A percentile compares a stretch with the other conserved stretches of the same genome.
Evolutionary conservation across 2,797 vertebrate species (phyloP).

Genomic region (Phaenicophaeus curvirostris): DNA sequence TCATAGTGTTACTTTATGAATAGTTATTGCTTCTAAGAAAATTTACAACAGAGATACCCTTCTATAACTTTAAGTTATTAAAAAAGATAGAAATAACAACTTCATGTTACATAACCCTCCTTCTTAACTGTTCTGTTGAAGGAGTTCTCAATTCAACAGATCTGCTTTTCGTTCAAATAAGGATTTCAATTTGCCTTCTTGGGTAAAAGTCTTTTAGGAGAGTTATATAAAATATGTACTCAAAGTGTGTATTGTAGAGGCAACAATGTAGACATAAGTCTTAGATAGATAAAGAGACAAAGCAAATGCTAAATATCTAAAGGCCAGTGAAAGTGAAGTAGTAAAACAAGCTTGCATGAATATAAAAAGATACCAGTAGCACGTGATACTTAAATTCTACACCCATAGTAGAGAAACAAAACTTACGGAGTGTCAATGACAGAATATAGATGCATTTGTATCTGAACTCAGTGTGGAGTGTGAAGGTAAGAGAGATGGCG

Average conservation of each 20-base stretch:
- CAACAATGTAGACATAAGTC: neutral
- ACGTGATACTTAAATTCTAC: neutral
- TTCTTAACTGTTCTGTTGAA: neutral
- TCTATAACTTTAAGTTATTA: neutral
- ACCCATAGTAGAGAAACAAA: neutral
- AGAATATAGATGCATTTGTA: neutral
- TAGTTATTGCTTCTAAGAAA: neutral
- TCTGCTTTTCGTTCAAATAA: neutral
- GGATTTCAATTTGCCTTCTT: neutral
- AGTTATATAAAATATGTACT: neutral
- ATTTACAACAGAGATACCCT: neutral
- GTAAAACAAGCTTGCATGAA: neutral
- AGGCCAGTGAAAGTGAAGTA: neutral
- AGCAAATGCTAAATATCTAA: neutral
- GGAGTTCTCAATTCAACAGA: neutral
- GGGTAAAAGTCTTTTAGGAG: neutral
- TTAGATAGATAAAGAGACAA: neutral
- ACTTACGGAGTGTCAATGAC: too few relatives aligned
- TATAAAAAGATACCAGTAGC: neutral
- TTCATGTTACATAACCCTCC: neutral
- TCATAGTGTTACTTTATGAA: neutral
- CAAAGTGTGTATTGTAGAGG: neutral
- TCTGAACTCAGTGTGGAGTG: neutral
- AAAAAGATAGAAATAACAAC: neutral
- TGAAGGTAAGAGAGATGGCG: neutral